Base-by-base conservation (phyloP, 1,140 invertebrate species). In the Zaprionus taronus region DNA sequence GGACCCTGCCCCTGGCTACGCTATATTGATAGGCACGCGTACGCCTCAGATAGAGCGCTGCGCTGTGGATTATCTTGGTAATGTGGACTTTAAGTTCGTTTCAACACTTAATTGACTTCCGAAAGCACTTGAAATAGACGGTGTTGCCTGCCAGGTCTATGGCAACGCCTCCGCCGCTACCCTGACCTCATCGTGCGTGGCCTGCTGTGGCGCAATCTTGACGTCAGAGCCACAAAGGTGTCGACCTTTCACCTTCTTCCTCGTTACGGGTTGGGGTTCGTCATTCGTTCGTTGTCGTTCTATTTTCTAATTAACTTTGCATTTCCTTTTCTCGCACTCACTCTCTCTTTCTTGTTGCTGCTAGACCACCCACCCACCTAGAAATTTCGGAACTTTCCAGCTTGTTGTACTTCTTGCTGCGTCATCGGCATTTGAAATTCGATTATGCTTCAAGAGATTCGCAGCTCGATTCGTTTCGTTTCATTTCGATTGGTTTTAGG, bases 231-330 rank as follows among this genome's bases (percentile, higher is more conserved):
- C 47, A 2, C 60, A 38, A 53, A 67, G 71, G 71, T 73, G 64
- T 67, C 63, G 62, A 67, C 71, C 71, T 74, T 78, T 77, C 60
- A 83, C 69, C 77, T 79, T 79, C 41, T 47, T 47, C 2, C 41
- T 17, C 41, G 41, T 17, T 47, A 47, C 41, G 6, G 6, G 6
- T n/a, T 47, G 7, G n/a, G 41, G 41, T 15, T 24, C 41, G 36
- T 61, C 64, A 36, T 47, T 44, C 36, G 22, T 22, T 61, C 47
- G 22, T 66, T 41, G 65, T 74, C 49, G 49, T 49, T 34, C 15
- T 26, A 14, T 53, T 66, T 56, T 70, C 75, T 87, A 87, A 87
- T 87, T 87, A 83, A 73, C 77, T 80, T 69, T 58, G 12, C 56
- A 44, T 58, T 63, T 66, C 60, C 66, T 61, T 47, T 77, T 87